Evolutionary conservation across 2,888 invertebrate genomes (phyloP).

Genomic region (Phyto melanocephala): DNA sequence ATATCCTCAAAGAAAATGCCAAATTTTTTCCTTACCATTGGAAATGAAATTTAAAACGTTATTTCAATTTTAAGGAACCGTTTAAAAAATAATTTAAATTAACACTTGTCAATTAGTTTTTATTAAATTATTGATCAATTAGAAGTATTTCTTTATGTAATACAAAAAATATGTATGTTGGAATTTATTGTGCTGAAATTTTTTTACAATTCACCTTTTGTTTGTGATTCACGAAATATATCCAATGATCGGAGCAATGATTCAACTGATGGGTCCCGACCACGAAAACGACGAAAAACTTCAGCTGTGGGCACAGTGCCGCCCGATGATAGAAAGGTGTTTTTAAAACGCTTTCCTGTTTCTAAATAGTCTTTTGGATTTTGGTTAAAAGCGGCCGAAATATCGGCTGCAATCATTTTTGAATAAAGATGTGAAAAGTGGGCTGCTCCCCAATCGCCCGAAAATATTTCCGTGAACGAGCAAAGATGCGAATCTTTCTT

Average conservation of each 20-base stretch:
- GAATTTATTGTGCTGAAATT: no score
- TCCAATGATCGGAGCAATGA: constrained; percentile 83
- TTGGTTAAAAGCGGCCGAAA: constrained; percentile 88
- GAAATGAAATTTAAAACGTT: no score
- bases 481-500: constrained; percentile 91
- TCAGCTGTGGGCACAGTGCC: constrained; percentile 90
- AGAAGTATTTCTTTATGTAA: not conserved
- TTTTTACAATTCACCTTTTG: constrained; percentile 71
- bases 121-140: not conserved
- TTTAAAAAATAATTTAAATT: no score
- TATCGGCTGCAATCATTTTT: constrained; percentile 93
- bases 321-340: constrained; percentile 90
- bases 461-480: constrained; percentile 90
- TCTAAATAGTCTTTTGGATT: constrained; percentile 74
- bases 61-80: no score
- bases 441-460: constrained; percentile 90
- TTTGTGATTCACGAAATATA: constrained; percentile 72
- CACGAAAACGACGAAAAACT: constrained; percentile 93
- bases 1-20: no score
- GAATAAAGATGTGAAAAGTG: constrained; percentile 94
- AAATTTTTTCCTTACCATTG: no score
- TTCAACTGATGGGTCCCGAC: constrained; percentile 93
- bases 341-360: constrained; percentile 86
- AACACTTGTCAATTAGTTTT: not conserved
- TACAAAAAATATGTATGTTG: no score